phyloP scores from a whole-genome alignment of 2,797 vertebrate species.

The Leptatherina wallacei region DNA sequence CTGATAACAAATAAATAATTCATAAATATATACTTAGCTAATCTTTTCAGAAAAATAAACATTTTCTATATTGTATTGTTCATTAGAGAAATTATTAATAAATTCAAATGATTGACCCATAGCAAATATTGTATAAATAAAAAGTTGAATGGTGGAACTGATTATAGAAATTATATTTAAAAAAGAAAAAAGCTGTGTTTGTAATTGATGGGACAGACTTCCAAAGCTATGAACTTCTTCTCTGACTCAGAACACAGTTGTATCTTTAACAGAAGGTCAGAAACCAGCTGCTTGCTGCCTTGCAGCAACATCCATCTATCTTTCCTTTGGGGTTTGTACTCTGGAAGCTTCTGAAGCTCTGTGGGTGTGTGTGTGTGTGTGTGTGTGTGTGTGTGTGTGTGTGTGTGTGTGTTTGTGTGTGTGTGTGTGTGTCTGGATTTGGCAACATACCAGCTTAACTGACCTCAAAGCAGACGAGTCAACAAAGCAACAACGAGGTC shows the following conservation, averaged over 20 bases:
- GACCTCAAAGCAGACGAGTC: conserved; percentile 49
- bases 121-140: background rate
- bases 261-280: conserved; percentile 31
- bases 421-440: conserved; percentile 24
- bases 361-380: conserved; percentile 21
- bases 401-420: too few relatives aligned
- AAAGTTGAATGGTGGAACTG: background rate
- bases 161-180: background rate
- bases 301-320: conserved; percentile 38
- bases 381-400: conserved; percentile 10
- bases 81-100: background rate
- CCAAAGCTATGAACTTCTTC: background rate
- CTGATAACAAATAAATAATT: background rate
- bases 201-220: conserved; percentile 12
- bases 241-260: conserved; percentile 9
- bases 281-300: conserved; percentile 31
- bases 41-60: background rate
- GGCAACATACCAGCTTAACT: conserved; percentile 44
- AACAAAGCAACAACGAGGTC: conserved; percentile 46
- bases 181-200: too few relatives aligned
- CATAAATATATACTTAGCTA: too few relatives aligned
- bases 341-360: conserved; percentile 12
- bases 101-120: background rate
- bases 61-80: background rate
- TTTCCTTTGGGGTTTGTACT: conserved; percentile 29